Percentiles rank a stretch among this genome's conserved stretches.
These are phyloP conservation scores for Folsomia candida DNA, from an alignment of 2,888 invertebrate species.

Conservation along the genomic window DNA sequence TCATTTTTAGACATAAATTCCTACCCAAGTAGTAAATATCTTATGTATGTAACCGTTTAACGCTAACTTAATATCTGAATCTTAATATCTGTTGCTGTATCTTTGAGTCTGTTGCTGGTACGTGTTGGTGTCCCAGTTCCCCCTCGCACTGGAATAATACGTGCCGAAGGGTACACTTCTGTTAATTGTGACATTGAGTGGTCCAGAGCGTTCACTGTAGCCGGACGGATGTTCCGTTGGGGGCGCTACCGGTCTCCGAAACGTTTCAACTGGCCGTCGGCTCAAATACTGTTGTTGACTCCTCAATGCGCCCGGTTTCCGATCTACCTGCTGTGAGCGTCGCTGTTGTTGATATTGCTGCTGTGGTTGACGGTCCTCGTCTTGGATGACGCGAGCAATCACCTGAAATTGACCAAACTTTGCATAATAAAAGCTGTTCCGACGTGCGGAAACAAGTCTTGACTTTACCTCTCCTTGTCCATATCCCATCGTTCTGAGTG, in stretches of 20 bases:
- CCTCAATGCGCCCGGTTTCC: background rate
- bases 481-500: conserved; percentile 44
- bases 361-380: too few relatives aligned
- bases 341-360: background rate
- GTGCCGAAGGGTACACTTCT: background rate
- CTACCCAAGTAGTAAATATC: too few relatives aligned
- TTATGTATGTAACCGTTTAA: too few relatives aligned
- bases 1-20: too few relatives aligned
- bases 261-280: background rate
- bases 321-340: background rate
- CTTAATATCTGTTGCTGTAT: conserved; percentile 64
- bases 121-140: background rate
- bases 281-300: background rate
- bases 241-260: background rate
- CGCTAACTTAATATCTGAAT: too few relatives aligned
- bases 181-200: background rate
- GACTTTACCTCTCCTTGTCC: conserved; percentile 44
- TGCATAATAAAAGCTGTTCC: too few relatives aligned
- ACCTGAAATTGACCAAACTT: too few relatives aligned
- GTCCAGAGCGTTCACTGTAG: background rate
- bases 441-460: too few relatives aligned
- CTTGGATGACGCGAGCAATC: conserved; percentile 2
- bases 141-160: background rate
- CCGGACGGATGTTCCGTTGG: background rate
- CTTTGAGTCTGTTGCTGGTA: conserved; percentile 60